Conservation (phyloP, 2,113 vertebrate species). For the Galbula dea region DNA sequence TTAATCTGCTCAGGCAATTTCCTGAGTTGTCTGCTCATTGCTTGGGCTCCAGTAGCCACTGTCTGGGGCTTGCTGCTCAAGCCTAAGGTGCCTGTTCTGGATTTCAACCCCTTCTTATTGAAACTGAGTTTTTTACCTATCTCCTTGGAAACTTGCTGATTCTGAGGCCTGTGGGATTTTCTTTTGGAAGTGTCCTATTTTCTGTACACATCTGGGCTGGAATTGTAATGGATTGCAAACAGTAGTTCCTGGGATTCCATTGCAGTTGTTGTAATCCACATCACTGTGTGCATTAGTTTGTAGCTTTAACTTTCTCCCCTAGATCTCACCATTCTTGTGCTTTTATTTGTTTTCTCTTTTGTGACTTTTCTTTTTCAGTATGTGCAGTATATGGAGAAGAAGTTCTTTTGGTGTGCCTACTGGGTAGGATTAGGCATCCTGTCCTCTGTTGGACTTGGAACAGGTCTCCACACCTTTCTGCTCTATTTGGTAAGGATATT, state of each 20-base stretch:
- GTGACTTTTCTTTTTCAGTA: conserved; percentile 75
- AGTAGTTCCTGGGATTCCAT: neutral
- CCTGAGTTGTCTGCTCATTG: neutral
- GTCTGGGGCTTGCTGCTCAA: neutral
- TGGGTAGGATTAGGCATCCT: conserved; percentile 88
- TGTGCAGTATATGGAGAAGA: conserved; percentile 83
- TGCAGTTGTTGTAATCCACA: neutral
- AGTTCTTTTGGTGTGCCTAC: conserved; percentile 86
- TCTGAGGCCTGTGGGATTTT: neutral
- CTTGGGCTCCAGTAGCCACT: neutral
- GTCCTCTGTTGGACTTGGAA: conserved; percentile 87
- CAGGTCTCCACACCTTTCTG: conserved; percentile 86
- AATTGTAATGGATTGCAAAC: neutral
- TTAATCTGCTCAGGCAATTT: neutral
- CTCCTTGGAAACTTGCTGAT: neutral
- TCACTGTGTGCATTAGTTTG: neutral
- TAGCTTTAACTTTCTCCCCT: neutral
- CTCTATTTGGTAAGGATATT: conserved; percentile 87
- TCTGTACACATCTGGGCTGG: neutral
- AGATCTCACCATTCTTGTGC: neutral
- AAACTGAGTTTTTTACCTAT: neutral
- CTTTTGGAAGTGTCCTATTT: neutral
- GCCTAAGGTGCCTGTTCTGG: neutral
- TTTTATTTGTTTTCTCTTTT: neutral
- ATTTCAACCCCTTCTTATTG: neutral